Evolutionary conservation across 2,797 vertebrate species (phyloP), one percentile per base, ranked within the genome.

Genomic region (Syndactyla subalaris): DNA sequence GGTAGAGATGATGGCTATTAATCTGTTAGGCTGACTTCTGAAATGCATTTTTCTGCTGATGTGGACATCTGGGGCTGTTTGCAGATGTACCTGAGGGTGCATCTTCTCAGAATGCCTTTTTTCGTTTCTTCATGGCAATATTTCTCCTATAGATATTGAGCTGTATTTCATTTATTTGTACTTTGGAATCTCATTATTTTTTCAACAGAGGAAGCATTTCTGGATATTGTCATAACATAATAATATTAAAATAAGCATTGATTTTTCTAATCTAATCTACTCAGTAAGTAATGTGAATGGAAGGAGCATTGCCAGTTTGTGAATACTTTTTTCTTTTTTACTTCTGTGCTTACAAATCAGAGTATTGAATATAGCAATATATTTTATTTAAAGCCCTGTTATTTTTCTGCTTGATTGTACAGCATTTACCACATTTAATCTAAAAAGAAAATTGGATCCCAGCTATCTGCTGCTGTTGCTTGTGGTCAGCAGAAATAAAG

Each of bases 201-300:
- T 94, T 43, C 59, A 82, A 39, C n/a, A 65, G 74, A 66, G 43
- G 65, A 89, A 83, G 48, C 48, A 76, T 57, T 91, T 91, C 45
- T 89, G 75, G 48, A 30, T 79, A 67, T 55, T 67, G 79, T 87
- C 18, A 32, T 30, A 27, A 41, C 23, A 22, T 92, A 90, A 80
- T 74, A 52, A 32, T 63, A 62, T 86, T 88, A 81, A 59, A 85
- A 26, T 29, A 61, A 82, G 16, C 74, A 85, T 70, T 54, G 26
- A 48, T 81, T 93, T 92, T 84, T 93, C 66, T 93, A 36, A 77
- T 94, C 26, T 76, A 71, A 72, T 89, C 34, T 51, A 26, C 54
- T 81, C 29, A 20, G 63, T 67, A 79, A 75, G 20, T 70, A 27
- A 73, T 62, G 36, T 54, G 48, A 90, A 36, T 46, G 36, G 63